Conservation (phyloP, 1,140 invertebrate genomes). For the Maconellicoccus hirsutus region DNA sequence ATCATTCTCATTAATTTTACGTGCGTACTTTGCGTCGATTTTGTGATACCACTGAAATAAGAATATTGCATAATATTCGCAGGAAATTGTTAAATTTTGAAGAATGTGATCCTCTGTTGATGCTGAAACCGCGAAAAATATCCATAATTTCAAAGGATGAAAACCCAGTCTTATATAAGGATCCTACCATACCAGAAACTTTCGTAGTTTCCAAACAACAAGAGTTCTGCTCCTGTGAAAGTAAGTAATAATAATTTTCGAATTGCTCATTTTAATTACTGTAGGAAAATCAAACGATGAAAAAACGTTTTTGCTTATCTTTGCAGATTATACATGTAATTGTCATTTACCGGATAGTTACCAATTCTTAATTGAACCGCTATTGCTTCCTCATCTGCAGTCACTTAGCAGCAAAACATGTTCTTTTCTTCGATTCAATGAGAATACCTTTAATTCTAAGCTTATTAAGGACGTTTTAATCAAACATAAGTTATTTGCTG, state of each 20-base stretch:
- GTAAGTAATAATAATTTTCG: background rate
- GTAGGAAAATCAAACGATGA: too few species aligned
- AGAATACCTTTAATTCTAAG: background rate
- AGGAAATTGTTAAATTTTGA: slow-evolving; percentile 4
- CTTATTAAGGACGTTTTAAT: background rate
- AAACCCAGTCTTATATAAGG: background rate
- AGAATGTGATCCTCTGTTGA: background rate
- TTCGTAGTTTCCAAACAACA: background rate
- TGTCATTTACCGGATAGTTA: background rate
- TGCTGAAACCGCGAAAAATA: background rate
- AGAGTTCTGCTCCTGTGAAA: background rate
- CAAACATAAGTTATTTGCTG: background rate
- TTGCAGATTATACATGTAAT: background rate
- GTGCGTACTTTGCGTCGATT: too few species aligned
- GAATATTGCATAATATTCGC: background rate
- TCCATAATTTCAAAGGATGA: background rate
- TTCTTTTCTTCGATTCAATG: background rate
- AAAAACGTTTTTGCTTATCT: background rate
- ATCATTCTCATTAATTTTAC: too few species aligned
- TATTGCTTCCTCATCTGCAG: background rate
- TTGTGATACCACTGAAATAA: background rate
- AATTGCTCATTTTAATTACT: too few species aligned
- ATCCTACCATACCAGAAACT: background rate
- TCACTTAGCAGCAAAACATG: background rate
- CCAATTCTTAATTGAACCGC: background rate